phyloP scores from a whole-genome alignment of 2,113 vertebrate species.

The Rhinoderma darwinii region DNA sequence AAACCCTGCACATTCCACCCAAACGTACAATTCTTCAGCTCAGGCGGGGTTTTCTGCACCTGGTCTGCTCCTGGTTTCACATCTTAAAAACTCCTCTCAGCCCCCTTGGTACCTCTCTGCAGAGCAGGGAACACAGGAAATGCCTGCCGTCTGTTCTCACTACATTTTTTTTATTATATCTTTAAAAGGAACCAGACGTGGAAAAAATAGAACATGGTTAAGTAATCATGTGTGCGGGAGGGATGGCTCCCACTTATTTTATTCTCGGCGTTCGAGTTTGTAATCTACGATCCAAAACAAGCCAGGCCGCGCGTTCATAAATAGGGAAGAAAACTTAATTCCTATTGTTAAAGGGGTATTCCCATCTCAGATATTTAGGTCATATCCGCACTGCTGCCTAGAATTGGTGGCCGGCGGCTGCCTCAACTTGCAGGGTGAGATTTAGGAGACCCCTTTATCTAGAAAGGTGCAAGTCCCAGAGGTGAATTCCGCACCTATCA shows the following conservation, averaged over 20 bases:
- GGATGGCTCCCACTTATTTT: neutral
- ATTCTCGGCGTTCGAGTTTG: neutral
- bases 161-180: conserved; percentile 63
- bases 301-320: neutral
- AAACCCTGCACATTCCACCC: neutral
- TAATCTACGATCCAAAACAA: neutral
- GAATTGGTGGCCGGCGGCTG: too few species aligned
- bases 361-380: too few species aligned
- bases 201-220: conserved; percentile 49
- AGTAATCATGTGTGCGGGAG: neutral
- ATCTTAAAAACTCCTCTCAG: neutral
- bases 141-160: conserved; percentile 71
- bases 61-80: neutral
- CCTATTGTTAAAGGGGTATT: too few species aligned
- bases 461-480: too few species aligned
- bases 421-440: too few species aligned
- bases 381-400: too few species aligned
- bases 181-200: conserved; percentile 21
- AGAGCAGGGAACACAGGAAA: conserved; percentile 75
- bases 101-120: conserved; percentile 65
- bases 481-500: too few species aligned
- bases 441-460: too few species aligned
- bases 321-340: neutral
- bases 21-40: neutral
- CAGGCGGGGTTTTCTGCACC: neutral